Base-by-base conservation (phyloP, 2,113 vertebrate species). In the Daubentonia madagascariensis region DNA sequence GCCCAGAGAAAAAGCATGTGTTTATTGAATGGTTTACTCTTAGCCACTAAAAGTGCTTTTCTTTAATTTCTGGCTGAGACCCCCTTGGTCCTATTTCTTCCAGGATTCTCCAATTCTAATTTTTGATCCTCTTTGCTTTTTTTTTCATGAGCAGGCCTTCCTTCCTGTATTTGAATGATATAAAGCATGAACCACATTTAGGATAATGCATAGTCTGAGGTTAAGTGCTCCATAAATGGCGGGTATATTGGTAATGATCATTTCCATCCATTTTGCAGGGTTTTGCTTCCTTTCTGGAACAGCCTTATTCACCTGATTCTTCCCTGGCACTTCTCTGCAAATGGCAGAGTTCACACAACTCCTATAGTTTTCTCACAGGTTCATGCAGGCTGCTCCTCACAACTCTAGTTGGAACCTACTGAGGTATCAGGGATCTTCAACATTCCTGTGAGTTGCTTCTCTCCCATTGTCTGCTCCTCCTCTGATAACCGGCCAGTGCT, bases 1-100 rank as follows among this genome's bases (percentile, higher is more conserved):
- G 6, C 25, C 30, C 52, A 50, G 32, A 89, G 50, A 48, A 83
- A 89, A 70, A 16, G 13, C 6, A 59, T 70, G 22, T 78, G 6
- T 93, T 89, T 95, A 80, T 32, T 28, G 35, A 76, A 95, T 76
- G 3, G 25, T 37, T 91, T 96, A 40, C n/a, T 73, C 84, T 75
- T 76, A 73, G 8, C 76, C 95, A 32, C 30, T 68, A 61, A 93
- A 76, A 90, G 43, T 61, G 32, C 37, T 91, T 94, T 86, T 86
- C 75, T 90, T 18, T 96, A 50, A 72, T 65, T 95, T 94, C 30
- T 63, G 11, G 13, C 40, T 81, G 35, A 81, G 61, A 32, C 3
- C 16, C 1, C 6, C 25, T 54, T 80, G 7, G 40, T 80, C 37
- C 20, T 93, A 1, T 54, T 98, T 97, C 25, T 86, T 50, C 11